Evolutionary conservation across 2,888 invertebrate species (phyloP), one percentile per base, ranked within the genome.

Genomic region (Rotaria macrura): DNA sequence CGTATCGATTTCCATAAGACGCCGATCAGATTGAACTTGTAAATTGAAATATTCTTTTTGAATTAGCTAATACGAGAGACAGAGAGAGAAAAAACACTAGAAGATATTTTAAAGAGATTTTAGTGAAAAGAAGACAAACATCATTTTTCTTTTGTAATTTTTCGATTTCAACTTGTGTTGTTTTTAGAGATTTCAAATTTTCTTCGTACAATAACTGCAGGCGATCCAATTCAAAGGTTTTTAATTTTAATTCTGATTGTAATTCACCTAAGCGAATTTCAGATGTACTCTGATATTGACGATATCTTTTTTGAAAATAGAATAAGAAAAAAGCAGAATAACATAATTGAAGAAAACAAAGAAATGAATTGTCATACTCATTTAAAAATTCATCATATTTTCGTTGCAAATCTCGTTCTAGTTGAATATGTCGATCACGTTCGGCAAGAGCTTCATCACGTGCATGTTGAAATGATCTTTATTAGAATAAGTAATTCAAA

Each of bases 121-220:
- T 7, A 40, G 10, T 29, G 20, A 34, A 7, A 57, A 79, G 47
- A 43, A 40, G n/a, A 49, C 84, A 55, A 86, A 90, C 90, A 89
- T 91, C 90, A 12, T 88, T 87, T 87, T 91, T 91, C 87, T 90
- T 90, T 86, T 89, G 89, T 49, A 90, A 87, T 87, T 90, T 90
- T 85, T 91, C 91, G 55, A 89, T 89, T 43, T 91, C 90, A 52
- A 90, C 87, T 85, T 90, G 89, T 84, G 88, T 87, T 84, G 90
- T 89, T 85, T 89, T 89, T 55, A 90, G 87, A 65, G 89, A 90
- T 84, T 88, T 88, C 55, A 89, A 87, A 17, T 90, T 89, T 87
- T 91, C 91, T 85, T 90, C 90, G 85, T 90, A 89, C 9, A 91
- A 88, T 87, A 91, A 88, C 86, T 89, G 89, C 38, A 89, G 87